These are phyloP conservation scores for Venusia cambrica DNA, from an alignment of 2,888 invertebrate genomes.

Conservation along the genomic window DNA sequence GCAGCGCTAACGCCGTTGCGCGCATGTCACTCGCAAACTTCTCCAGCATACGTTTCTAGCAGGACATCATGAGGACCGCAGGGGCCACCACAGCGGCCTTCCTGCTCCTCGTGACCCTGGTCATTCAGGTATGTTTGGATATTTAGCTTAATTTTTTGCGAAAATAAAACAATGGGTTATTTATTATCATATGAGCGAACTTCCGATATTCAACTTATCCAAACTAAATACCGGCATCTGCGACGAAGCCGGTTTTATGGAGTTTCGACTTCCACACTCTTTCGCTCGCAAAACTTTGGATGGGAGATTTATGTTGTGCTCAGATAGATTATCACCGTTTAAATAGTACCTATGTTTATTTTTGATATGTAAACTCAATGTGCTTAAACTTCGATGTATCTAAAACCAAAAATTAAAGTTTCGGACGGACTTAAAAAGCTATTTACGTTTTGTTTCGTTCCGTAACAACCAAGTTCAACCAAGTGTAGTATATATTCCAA, in stretches of 20 bases:
- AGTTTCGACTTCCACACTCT: not conserved
- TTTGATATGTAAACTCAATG: too few species aligned
- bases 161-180: too few species aligned
- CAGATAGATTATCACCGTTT: too few species aligned
- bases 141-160: slow-evolving; percentile 11
- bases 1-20: slow-evolving; percentile 62
- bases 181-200: too few species aligned
- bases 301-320: not conserved
- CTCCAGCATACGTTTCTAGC: slow-evolving; percentile 43
- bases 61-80: slow-evolving; percentile 56
- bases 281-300: slow-evolving; percentile 2
- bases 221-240: not conserved
- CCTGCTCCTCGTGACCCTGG: slow-evolving; percentile 45
- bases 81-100: slow-evolving; percentile 49
- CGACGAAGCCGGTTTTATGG: slow-evolving; percentile 10
- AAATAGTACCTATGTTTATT: too few species aligned
- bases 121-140: slow-evolving; percentile 42
- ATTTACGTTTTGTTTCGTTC: too few species aligned
- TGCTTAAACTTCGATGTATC: too few species aligned
- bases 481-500: too few species aligned
- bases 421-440: too few species aligned
- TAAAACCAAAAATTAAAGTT: too few species aligned
- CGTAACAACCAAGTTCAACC: too few species aligned
- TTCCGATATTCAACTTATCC: slow-evolving; percentile 16
- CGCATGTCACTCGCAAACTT: slow-evolving; percentile 51